Evolutionary conservation across 2,113 vertebrate species (phyloP).

Genomic region (Grallaria varia): DNA sequence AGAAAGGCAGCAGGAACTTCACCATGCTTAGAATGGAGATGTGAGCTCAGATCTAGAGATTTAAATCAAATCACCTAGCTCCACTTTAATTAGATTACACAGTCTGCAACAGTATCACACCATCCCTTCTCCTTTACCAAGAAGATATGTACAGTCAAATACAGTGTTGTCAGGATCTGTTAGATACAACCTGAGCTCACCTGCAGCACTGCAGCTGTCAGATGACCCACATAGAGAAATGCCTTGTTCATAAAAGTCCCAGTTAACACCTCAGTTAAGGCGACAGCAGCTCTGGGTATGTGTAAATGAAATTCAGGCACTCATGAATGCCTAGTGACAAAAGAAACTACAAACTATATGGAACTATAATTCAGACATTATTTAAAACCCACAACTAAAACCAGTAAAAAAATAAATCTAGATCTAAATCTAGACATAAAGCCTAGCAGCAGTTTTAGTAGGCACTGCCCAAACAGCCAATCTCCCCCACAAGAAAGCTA

Average conservation of each 20-base stretch:
- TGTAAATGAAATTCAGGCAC: background rate
- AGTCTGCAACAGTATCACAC: background rate
- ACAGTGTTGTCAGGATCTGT: background rate
- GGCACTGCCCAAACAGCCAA: background rate
- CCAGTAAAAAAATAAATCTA: background rate
- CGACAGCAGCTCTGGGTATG: background rate
- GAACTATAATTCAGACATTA: background rate
- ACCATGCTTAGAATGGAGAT: background rate
- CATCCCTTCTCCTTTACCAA: background rate
- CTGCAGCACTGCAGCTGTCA: background rate
- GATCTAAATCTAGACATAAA: background rate
- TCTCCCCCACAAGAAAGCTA: background rate
- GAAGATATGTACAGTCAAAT: background rate
- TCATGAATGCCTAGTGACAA: background rate
- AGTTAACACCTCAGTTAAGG: background rate
- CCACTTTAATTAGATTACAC: background rate
- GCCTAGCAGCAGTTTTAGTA: background rate
- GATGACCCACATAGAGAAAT: background rate
- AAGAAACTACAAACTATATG: background rate
- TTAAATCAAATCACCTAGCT: background rate
- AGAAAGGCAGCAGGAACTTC: background rate
- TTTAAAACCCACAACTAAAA: background rate
- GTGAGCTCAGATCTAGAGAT: background rate
- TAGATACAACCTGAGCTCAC: background rate
- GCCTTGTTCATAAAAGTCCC: background rate